Evolutionary conservation across 1,140 invertebrate genomes (phyloP).

Genomic region (Chrysoperla carnea): DNA sequence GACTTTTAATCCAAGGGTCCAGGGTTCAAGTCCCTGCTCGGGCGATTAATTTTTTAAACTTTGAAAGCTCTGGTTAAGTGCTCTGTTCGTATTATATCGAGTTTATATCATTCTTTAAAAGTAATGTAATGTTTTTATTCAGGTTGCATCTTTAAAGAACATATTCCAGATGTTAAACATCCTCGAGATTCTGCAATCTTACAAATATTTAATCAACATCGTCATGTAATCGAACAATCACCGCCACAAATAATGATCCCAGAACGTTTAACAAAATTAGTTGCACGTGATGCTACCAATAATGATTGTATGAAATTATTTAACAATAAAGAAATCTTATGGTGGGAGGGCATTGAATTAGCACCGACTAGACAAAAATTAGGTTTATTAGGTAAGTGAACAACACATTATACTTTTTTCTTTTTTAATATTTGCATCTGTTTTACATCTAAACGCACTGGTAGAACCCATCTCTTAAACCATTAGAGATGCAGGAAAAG

Average conservation of each 20-base stretch:
- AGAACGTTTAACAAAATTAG: conserved; percentile 42
- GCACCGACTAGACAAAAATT: conserved; percentile 36
- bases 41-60: no score
- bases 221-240: conserved; percentile 35
- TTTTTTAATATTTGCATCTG: background rate
- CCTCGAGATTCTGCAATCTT: conserved; percentile 33
- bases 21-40: no score
- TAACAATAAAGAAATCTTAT: conserved; percentile 40
- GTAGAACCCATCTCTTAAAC: background rate
- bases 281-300: conserved; percentile 29
- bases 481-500: no score
- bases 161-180: conserved; percentile 32
- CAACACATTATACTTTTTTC: background rate
- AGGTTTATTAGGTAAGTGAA: conserved; percentile 37
- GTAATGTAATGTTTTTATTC: no score
- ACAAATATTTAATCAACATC: conserved; percentile 32
- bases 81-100: no score
- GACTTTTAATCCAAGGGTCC: no score
- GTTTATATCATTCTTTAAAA: no score
- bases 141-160: conserved; percentile 43
- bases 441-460: background rate
- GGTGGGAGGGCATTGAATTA: conserved; percentile 51
- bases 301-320: conserved; percentile 23
- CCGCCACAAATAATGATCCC: conserved; percentile 44
- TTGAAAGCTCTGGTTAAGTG: no score